Evolutionary conservation across 1,140 invertebrate genomes (phyloP).

Genomic region (Danaus melanippus): DNA sequence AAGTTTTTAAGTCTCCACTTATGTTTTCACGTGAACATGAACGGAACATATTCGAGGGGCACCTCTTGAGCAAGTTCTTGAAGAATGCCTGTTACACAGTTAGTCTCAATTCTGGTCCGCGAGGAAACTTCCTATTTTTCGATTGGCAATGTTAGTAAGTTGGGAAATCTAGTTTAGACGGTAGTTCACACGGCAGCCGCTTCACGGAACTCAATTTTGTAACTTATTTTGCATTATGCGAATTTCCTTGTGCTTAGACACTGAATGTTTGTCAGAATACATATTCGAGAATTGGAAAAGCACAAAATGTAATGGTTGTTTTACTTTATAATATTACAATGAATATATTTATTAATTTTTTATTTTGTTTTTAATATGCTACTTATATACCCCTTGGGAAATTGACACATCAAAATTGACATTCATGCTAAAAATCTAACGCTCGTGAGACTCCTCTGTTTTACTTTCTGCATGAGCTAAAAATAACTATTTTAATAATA

Average conservation of each 20-base stretch:
- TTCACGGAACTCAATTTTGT: conserved; percentile 49
- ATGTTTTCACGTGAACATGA: conserved; percentile 23
- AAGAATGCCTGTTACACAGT: conserved; percentile 65
- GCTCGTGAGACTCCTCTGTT: no score
- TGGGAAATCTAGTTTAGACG: conserved; percentile 58
- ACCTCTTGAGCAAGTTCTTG: conserved; percentile 53
- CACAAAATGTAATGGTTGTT: not conserved
- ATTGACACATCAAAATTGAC: no score
- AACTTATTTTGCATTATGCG: conserved; percentile 55
- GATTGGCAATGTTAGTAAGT: conserved; percentile 65
- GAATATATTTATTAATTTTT: no score
- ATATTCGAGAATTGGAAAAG: not conserved
- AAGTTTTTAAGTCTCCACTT: no score
- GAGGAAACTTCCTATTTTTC: conserved; percentile 65
- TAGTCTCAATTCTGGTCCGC: conserved; percentile 44
- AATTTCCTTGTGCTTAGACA: conserved; percentile 39
- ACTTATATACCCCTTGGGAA: no score
- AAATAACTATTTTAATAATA: no score
- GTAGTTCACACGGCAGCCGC: conserved; percentile 46
- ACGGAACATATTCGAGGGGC: conserved; percentile 49
- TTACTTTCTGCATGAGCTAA: no score
- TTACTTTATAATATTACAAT: not conserved
- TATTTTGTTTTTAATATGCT: no score
- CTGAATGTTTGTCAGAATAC: conserved; percentile 15
- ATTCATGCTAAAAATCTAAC: no score